phyloP scores from a whole-genome alignment of 2,797 vertebrate species.

The Eospalax fontanierii region DNA sequence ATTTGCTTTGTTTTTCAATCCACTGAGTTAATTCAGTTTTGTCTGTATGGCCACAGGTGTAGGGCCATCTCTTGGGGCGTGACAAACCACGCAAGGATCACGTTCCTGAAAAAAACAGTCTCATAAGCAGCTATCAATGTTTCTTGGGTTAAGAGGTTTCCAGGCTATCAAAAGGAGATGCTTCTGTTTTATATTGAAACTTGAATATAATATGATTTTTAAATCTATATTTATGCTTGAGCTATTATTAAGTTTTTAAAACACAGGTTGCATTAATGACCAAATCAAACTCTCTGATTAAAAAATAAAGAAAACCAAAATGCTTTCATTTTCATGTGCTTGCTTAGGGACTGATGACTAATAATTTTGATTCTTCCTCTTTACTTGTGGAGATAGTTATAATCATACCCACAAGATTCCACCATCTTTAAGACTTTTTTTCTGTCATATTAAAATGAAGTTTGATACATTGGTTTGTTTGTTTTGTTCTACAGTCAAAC shows the following conservation, averaged over 20 bases:
- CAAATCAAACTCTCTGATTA: not conserved
- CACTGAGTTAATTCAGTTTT: too few relatives aligned
- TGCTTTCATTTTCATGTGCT: not conserved
- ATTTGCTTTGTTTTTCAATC: too few relatives aligned
- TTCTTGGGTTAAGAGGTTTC: not conserved
- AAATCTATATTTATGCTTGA: not conserved
- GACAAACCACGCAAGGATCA: too few relatives aligned
- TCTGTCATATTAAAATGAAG: not conserved
- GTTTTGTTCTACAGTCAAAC: conserved; percentile 12
- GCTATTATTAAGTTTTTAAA: not conserved
- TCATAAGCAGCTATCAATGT: not conserved
- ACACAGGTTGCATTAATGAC: not conserved
- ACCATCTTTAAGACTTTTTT: not conserved
- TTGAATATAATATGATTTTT: not conserved
- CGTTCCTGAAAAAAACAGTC: too few relatives aligned
- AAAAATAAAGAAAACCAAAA: not conserved
- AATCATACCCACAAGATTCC: not conserved
- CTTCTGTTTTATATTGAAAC: not conserved
- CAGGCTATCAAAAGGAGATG: not conserved
- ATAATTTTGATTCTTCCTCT: not conserved
- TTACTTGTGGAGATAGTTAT: not conserved
- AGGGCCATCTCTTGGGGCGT: too few relatives aligned
- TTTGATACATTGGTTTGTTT: not conserved
- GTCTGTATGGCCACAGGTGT: too few relatives aligned
- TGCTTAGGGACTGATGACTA: not conserved